A percentile compares a stretch with the other conserved stretches of the same genome.
Evolutionary conservation across 2,797 vertebrate species (phyloP).

Genomic region (Trichosurus vulpecula): DNA sequence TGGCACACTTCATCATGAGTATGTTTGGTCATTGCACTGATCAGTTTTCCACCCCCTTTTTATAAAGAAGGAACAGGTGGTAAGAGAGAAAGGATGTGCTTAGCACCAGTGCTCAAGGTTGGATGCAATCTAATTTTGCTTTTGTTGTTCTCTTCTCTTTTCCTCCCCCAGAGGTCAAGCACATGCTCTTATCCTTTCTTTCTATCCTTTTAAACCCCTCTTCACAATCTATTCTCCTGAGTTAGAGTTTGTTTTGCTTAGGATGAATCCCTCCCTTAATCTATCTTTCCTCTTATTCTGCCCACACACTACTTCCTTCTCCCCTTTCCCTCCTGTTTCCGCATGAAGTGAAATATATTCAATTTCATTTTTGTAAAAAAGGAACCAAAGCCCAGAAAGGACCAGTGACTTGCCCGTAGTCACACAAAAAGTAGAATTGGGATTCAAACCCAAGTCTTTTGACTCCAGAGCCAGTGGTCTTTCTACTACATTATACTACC

Average conservation of each 20-base stretch:
- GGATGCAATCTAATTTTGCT: neutral
- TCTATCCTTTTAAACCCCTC: neutral
- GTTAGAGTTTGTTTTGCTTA: neutral
- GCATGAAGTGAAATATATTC: neutral
- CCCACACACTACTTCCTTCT: neutral
- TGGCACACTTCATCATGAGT: neutral
- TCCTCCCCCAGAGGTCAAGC: neutral
- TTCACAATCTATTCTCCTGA: neutral
- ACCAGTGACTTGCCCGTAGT: neutral
- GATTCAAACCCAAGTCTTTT: neutral
- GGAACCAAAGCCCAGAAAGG: neutral
- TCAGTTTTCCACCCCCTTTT: neutral
- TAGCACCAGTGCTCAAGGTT: neutral
- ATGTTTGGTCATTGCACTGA: neutral
- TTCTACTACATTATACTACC: neutral
- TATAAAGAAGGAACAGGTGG: neutral
- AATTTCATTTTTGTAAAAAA: neutral
- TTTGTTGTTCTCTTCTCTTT: neutral
- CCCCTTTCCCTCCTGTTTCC: neutral
- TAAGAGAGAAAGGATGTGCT: neutral
- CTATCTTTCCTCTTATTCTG: neutral
- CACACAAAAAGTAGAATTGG: neutral
- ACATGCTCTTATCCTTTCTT: neutral
- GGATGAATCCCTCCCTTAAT: neutral
- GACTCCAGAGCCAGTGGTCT: neutral